These are phyloP conservation scores for Oxyteleia sp. DNA, from an alignment of 2,888 invertebrate genomes.

Conservation along the genomic window DNA sequence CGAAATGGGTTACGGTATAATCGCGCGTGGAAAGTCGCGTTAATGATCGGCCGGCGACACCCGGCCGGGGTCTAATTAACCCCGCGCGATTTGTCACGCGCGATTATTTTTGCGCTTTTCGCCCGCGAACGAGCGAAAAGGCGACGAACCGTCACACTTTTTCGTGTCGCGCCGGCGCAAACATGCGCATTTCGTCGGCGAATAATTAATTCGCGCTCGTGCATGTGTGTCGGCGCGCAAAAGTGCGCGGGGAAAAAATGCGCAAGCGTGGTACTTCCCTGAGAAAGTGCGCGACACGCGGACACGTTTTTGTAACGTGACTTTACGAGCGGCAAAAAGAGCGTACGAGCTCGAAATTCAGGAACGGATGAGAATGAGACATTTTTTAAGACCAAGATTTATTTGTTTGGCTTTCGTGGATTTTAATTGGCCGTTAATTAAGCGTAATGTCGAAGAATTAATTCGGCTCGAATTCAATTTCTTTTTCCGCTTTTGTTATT, in stretches of 20 bases:
- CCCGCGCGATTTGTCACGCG: constrained; percentile 66
- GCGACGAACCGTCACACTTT: constrained; percentile 43
- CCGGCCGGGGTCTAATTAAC: constrained; percentile 62
- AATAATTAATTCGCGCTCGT: constrained; percentile 37
- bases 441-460: constrained; percentile 8
- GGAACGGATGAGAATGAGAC: constrained; percentile 22
- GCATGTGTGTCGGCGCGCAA: not conserved
- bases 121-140: not conserved
- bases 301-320: constrained; percentile 49
- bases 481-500: not conserved
- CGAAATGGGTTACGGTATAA: constrained; percentile 55
- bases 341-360: constrained; percentile 32
- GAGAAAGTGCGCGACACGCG: constrained; percentile 51
- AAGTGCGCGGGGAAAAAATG: constrained; percentile 7
- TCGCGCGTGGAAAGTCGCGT: constrained; percentile 60
- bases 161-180: constrained; percentile 11
- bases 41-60: constrained; percentile 55
- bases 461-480: no score
- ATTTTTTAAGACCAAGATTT: constrained; percentile 41
- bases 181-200: constrained; percentile 5
- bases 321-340: constrained; percentile 34
- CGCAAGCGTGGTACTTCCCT: constrained; percentile 34
- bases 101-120: constrained; percentile 52
- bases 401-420: constrained; percentile 28
- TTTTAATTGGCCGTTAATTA: constrained; percentile 58